These are phyloP conservation scores for Acholoe squamosa DNA, from an alignment of 2,888 invertebrate species.

Conservation along the genomic window DNA sequence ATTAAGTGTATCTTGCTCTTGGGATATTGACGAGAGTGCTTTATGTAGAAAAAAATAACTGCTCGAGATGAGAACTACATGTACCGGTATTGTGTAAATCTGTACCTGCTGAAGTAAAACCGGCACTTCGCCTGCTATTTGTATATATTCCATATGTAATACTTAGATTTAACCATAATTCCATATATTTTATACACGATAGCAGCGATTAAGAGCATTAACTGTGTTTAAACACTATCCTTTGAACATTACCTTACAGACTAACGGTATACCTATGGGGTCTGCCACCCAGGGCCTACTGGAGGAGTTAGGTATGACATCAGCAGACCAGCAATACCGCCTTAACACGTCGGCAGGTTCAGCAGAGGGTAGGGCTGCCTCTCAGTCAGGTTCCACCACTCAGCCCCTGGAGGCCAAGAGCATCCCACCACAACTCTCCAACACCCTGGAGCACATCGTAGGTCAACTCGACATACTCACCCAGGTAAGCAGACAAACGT, in stretches of 20 bases:
- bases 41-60: too few species aligned
- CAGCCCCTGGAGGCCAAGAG: constrained; percentile 76
- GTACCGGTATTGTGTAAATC: too few species aligned
- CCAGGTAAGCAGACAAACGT: constrained; percentile 80
- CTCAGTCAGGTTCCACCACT: constrained; percentile 70
- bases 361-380: constrained; percentile 39
- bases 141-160: background rate
- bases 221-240: too few species aligned
- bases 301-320: constrained; percentile 67
- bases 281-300: constrained; percentile 37
- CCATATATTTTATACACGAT: background rate
- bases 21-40: too few species aligned
- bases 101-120: too few species aligned
- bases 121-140: too few species aligned
- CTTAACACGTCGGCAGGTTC: constrained; percentile 31
- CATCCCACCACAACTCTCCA: constrained; percentile 77
- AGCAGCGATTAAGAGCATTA: too few species aligned
- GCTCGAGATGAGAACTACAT: too few species aligned
- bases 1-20: too few species aligned
- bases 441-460: constrained; percentile 82
- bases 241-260: constrained; percentile 57
- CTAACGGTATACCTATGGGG: constrained; percentile 57
- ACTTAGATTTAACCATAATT: background rate
- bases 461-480: constrained; percentile 83
- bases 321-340: constrained; percentile 66